phyloP scores from a whole-genome alignment of 2,113 vertebrate genomes.

The cat (Felis catus) region F.catus_Fca126_mat1.0 CM031425.1:8253001-8253500 shows the following conservation, averaged over 20 bases:
- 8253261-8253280: too few relatives aligned
- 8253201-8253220: accelerated
- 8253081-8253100: not conserved
- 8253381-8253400: too few relatives aligned
- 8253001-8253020: not conserved
- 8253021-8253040: not conserved
- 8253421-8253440: not conserved
- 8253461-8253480: not conserved
- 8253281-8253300: too few relatives aligned
- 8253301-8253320: too few relatives aligned
- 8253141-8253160: not conserved
- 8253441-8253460: not conserved
- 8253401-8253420: too few relatives aligned
- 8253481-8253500: too few relatives aligned
- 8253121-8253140: not conserved
- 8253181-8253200: not conserved
- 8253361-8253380: too few relatives aligned
- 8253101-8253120: not conserved
- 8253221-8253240: not conserved
- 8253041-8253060: accelerated
- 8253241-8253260: too few relatives aligned
- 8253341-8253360: too few relatives aligned
- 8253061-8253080: not conserved
- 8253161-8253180: not conserved
- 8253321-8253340: too few relatives aligned